Evolutionary conservation across 2,113 vertebrate species (phyloP).

Genomic region (Corythaeola cristata): DNA sequence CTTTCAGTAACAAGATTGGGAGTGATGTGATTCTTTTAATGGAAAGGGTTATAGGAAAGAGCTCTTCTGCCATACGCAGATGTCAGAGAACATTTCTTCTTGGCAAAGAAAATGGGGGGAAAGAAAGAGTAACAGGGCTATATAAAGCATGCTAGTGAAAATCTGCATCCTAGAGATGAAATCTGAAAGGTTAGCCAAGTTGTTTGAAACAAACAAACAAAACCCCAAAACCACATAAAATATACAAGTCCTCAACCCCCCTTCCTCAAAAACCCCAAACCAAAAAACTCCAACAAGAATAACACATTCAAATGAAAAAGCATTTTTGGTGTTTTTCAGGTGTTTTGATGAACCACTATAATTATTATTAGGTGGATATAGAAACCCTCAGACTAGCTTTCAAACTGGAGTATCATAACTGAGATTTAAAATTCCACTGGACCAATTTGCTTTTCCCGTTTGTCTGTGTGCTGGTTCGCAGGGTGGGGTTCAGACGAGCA

Average conservation of each 20-base stretch:
- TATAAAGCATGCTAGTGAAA: conserved; percentile 1
- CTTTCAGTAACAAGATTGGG: neutral
- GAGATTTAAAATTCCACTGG: rapidly evolving
- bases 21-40: conserved; percentile 4
- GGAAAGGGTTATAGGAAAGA: conserved; percentile 43
- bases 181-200: neutral
- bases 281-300: neutral
- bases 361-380: rapidly evolving
- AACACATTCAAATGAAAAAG: neutral
- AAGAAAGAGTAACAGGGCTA: neutral
- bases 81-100: conserved; percentile 62
- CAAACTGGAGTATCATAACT: rapidly evolving
- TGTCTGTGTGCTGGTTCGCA: conserved; percentile 5
- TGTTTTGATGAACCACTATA: rapidly evolving
- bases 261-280: too few relatives aligned
- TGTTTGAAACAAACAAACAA: neutral
- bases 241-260: neutral
- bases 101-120: neutral
- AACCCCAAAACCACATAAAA: neutral
- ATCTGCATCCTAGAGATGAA: neutral
- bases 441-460: too few relatives aligned
- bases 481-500: conserved; percentile 82
- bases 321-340: neutral
- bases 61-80: conserved; percentile 67
- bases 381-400: neutral